Conservation (phyloP, 2,888 invertebrate genomes). For the Sphinx pinastri region DNA sequence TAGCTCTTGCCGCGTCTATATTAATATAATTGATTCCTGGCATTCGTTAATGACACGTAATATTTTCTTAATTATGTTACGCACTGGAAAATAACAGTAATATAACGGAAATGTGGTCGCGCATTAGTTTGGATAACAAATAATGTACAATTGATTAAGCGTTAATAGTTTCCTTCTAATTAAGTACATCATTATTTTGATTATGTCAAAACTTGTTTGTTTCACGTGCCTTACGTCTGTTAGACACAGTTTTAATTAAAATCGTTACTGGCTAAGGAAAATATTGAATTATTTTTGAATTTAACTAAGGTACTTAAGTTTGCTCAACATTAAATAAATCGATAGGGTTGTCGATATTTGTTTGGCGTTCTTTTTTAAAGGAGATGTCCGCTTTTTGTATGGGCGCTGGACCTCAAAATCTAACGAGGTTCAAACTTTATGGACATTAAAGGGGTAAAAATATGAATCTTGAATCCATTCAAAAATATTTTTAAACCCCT, state of each 20-base stretch:
- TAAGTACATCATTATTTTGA: slow-evolving; percentile 27
- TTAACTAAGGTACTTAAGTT: no score
- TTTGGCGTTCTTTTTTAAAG: no score
- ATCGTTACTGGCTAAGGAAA: slow-evolving; percentile 1
- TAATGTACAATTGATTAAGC: slow-evolving; percentile 26
- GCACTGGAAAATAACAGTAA: slow-evolving; percentile 32
- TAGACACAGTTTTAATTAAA: slow-evolving; percentile 13
- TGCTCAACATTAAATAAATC: no score
- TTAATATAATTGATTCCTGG: slow-evolving; percentile 28
- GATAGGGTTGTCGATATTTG: no score
- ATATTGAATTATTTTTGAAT: neutral
- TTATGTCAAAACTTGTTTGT: slow-evolving; percentile 23
- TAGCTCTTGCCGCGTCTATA: neutral
- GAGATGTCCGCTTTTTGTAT: no score
- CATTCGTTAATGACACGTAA: slow-evolving; percentile 50
- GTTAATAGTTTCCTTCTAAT: slow-evolving; percentile 43
- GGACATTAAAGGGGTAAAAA: no score
- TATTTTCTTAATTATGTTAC: slow-evolving; percentile 55
- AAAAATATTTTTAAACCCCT: no score
- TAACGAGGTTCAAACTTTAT: no score
- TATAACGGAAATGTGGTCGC: slow-evolving; percentile 29
- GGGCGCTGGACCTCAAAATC: no score
- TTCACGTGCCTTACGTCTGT: slow-evolving; percentile 9
- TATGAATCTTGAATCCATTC: no score
- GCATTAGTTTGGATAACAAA: slow-evolving; percentile 26